phyloP scores from a whole-genome alignment of 2,888 invertebrate genomes.

The Limnephilus rhombicus region DNA sequence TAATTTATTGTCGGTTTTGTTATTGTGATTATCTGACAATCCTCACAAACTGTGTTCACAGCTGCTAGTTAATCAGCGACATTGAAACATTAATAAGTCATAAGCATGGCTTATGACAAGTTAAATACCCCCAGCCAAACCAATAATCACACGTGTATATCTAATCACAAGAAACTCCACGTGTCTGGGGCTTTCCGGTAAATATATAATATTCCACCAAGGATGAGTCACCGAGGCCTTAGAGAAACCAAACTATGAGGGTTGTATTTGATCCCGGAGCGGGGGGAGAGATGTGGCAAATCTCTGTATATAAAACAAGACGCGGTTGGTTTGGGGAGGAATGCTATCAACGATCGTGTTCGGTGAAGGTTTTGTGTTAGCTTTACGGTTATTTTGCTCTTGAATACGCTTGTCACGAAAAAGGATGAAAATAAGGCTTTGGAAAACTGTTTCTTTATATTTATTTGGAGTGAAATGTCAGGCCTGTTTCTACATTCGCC shows the following conservation, averaged over 20 bases:
- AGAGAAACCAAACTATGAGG: not conserved
- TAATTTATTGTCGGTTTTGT: not conserved
- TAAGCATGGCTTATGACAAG: not conserved
- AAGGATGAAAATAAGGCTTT: not conserved
- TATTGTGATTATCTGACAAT: not conserved
- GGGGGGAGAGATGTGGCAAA: not conserved
- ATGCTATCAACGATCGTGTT: not conserved
- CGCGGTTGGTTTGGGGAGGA: not conserved
- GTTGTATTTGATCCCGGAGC: not conserved
- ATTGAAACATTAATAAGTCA: not conserved
- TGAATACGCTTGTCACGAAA: conserved; percentile 1
- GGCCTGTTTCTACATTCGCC: not conserved
- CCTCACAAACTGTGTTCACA: not conserved
- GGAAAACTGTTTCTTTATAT: not conserved
- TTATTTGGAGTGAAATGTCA: not conserved
- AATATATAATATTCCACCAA: not conserved
- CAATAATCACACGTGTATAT: not conserved
- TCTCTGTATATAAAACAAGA: not conserved
- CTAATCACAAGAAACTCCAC: not conserved
- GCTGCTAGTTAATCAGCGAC: not conserved
- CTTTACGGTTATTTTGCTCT: not conserved
- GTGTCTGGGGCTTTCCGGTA: not conserved
- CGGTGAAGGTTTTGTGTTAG: not conserved
- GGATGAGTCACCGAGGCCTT: not conserved
- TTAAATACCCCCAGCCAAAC: not conserved